These are phyloP conservation scores for Apantesis nais DNA, from an alignment of 2,888 invertebrate species.

Conservation along the genomic window DNA sequence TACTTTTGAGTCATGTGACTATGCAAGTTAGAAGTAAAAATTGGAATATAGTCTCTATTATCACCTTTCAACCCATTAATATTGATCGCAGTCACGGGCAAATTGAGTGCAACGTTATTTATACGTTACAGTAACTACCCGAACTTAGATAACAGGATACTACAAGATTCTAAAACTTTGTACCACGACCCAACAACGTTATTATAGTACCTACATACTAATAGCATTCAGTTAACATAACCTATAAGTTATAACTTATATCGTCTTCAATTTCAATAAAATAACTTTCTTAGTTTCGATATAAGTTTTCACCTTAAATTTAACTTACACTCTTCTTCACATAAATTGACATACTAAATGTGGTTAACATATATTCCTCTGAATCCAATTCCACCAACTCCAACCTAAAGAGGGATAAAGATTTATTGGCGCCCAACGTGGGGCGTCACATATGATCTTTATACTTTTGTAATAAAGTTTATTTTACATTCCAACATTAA, in stretches of 20 bases:
- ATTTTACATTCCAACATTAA: constrained; percentile 23
- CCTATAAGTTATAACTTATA: neutral
- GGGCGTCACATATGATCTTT: constrained; percentile 22
- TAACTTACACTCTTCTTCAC: neutral
- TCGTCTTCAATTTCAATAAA: neutral
- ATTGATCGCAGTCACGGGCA: neutral
- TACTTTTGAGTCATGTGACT: too few species aligned
- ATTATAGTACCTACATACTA: too few species aligned
- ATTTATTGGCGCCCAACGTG: constrained; percentile 43
- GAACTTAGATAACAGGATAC: neutral
- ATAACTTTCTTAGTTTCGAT: too few species aligned
- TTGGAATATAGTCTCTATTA: too few species aligned
- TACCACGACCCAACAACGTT: too few species aligned
- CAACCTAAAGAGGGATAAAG: constrained; percentile 31
- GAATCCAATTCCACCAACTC: constrained; percentile 36
- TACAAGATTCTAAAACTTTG: neutral
- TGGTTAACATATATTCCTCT: constrained; percentile 30
- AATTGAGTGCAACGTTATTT: neutral
- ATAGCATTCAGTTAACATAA: neutral
- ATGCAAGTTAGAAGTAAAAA: too few species aligned
- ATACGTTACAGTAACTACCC: neutral
- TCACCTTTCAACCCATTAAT: neutral
- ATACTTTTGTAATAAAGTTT: constrained; percentile 24
- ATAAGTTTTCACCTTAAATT: neutral
- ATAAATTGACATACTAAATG: constrained; percentile 38